phyloP scores from a whole-genome alignment of 2,888 invertebrate species.

The Lithophane ornitopus region DNA sequence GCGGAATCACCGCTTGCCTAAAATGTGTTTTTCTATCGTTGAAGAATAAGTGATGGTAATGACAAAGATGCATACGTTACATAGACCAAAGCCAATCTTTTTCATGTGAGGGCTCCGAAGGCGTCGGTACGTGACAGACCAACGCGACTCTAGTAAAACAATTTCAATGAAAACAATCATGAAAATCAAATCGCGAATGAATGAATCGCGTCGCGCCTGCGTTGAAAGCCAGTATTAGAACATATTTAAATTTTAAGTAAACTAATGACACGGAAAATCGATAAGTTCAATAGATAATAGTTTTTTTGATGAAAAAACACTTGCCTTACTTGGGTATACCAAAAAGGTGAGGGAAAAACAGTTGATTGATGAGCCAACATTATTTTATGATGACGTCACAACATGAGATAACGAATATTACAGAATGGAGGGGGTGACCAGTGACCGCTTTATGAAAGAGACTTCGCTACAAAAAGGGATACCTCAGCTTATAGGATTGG shows the following conservation, averaged over 20 bases:
- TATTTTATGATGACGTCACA: slow-evolving; percentile 64
- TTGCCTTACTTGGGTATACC: slow-evolving; percentile 19
- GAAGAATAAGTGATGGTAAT: not conserved
- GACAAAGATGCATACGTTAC: not conserved
- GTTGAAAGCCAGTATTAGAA: not conserved
- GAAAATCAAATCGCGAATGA: not conserved
- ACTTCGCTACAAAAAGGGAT: slow-evolving; percentile 53
- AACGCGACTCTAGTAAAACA: no score
- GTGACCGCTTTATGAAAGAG: slow-evolving; percentile 55
- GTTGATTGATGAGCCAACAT: slow-evolving; percentile 69
- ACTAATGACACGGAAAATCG: slow-evolving; percentile 10
- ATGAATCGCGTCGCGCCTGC: no score
- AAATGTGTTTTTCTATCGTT: not conserved
- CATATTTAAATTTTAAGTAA: not conserved
- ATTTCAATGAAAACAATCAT: not conserved
- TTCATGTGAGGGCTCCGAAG: not conserved
- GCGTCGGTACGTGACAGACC: not conserved
- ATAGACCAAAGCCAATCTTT: not conserved
- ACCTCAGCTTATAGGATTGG: slow-evolving; percentile 51
- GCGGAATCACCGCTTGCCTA: not conserved
- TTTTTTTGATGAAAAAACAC: slow-evolving; percentile 39
- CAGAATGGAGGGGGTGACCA: slow-evolving; percentile 56
- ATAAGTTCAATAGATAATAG: not conserved
- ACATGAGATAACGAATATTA: slow-evolving; percentile 65
- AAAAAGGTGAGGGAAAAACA: slow-evolving; percentile 56